These are phyloP conservation scores for Rhyacichthys aspro DNA, from an alignment of 2,797 vertebrate genomes.

Conservation along the genomic window DNA sequence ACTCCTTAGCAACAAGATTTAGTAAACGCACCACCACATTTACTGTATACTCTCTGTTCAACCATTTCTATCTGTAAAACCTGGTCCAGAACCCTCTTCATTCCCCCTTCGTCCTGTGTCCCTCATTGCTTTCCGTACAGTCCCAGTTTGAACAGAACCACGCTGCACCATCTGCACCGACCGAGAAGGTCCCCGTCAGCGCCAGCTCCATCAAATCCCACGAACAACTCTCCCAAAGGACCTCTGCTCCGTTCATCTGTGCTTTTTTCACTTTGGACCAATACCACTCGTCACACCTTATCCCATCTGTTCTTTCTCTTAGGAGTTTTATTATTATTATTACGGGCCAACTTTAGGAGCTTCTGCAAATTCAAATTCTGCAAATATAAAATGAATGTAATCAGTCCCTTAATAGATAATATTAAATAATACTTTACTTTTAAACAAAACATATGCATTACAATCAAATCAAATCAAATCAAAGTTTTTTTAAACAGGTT, in stretches of 20 bases:
- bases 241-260: neutral
- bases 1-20: too few species aligned
- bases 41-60: too few species aligned
- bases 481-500: too few species aligned
- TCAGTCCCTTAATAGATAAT: too few species aligned
- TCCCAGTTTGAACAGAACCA: constrained; percentile 60
- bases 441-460: too few species aligned
- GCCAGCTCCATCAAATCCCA: constrained; percentile 15
- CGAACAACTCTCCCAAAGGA: constrained; percentile 15
- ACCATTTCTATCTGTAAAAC: too few species aligned
- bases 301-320: neutral
- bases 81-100: too few species aligned
- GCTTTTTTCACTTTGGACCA: constrained; percentile 7
- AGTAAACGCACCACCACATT: too few species aligned
- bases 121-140: constrained; percentile 40
- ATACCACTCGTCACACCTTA: constrained; percentile 10
- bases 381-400: too few species aligned
- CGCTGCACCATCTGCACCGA: constrained; percentile 46
- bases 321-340: neutral
- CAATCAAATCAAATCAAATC: too few species aligned
- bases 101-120: constrained; percentile 37
- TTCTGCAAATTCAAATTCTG: neutral
- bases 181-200: constrained; percentile 21
- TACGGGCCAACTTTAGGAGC: too few species aligned
- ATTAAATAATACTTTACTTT: too few species aligned